Conservation (phyloP, 1,140 invertebrate genomes). For the Trypoxylus dichotomus region DNA sequence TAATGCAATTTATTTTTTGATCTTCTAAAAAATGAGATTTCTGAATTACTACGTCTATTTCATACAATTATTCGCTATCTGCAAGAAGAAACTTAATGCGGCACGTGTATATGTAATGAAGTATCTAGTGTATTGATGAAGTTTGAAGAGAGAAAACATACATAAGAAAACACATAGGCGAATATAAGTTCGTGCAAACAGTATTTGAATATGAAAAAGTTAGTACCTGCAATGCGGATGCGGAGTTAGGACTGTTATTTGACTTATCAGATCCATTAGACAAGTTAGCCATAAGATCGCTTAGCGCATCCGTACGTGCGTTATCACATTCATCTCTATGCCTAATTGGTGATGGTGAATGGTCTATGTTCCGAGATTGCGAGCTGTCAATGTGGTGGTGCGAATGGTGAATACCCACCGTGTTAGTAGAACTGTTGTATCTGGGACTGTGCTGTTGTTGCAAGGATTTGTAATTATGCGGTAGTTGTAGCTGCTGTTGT, state of each 20-base stretch:
- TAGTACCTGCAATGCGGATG: conserved; percentile 54
- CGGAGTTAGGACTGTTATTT: conserved; percentile 50
- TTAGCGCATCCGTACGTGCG: conserved; percentile 49
- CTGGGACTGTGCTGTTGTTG: conserved; percentile 45
- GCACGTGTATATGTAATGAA: too few relatives aligned
- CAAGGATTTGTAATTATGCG: conserved; percentile 35
- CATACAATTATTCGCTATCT: too few relatives aligned
- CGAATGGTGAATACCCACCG: conserved; percentile 46
- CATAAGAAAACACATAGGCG: background rate
- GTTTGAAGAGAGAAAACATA: background rate
- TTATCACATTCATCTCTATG: conserved; percentile 35
- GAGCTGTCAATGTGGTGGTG: conserved; percentile 35
- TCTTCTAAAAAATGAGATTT: too few relatives aligned
- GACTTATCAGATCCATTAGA: conserved; percentile 50
- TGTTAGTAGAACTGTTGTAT: conserved; percentile 54
- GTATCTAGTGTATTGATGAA: background rate
- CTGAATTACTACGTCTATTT: too few relatives aligned
- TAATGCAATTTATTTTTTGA: too few relatives aligned
- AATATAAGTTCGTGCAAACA: conserved; percentile 1
- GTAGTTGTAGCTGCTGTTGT: conserved; percentile 45
- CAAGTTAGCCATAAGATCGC: conserved; percentile 51
- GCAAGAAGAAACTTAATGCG: too few relatives aligned
- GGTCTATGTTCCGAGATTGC: conserved; percentile 34
- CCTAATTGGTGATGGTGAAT: conserved; percentile 21
- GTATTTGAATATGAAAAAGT: conserved; percentile 34